These are phyloP conservation scores for Hydropotes inermis DNA, from an alignment of 2,113 vertebrate species.

Conservation along the genomic window DNA sequence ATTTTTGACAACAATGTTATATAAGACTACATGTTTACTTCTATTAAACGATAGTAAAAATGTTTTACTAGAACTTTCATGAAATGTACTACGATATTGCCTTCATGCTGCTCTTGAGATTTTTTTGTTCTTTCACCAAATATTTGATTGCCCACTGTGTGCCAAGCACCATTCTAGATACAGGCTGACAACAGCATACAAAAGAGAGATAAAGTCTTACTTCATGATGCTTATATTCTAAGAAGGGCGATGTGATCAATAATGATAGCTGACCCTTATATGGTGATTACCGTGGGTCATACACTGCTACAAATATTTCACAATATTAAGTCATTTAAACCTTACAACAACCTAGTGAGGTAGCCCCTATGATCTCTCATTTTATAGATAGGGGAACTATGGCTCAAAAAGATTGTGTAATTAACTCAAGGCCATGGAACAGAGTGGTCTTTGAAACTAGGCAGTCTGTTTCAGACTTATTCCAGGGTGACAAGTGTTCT, in stretches of 20 bases:
- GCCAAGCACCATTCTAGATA: background rate
- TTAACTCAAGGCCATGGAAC: background rate
- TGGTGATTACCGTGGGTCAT: background rate
- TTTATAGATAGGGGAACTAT: background rate
- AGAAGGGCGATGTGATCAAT: background rate
- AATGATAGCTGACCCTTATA: background rate
- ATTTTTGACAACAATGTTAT: background rate
- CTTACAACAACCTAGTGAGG: background rate
- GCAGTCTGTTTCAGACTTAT: background rate
- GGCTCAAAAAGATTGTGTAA: background rate
- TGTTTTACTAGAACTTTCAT: background rate
- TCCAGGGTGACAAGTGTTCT: background rate
- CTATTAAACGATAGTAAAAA: background rate
- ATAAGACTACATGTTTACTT: background rate
- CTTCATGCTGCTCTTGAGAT: background rate
- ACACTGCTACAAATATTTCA: background rate
- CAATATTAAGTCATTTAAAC: constrained; percentile 2
- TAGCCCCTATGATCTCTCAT: background rate
- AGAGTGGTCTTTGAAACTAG: background rate
- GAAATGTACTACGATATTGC: background rate
- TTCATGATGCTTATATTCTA: background rate
- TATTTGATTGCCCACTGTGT: background rate
- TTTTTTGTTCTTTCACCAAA: background rate
- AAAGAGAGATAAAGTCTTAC: background rate
- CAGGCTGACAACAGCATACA: background rate